Conservation (phyloP, 1,140 invertebrate species). For the Grapholita molesta region DNA sequence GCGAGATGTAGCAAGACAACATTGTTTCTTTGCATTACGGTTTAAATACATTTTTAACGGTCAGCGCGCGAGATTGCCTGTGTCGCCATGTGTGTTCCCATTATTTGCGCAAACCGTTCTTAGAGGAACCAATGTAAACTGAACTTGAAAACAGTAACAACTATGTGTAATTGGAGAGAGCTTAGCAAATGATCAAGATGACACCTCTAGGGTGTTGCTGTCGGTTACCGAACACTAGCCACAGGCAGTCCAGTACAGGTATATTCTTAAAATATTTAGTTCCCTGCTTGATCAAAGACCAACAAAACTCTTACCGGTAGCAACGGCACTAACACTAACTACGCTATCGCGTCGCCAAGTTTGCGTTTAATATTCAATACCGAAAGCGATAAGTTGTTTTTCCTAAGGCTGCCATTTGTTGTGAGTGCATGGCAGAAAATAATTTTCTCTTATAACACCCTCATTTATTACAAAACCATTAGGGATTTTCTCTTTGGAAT, state of each 20-base stretch:
- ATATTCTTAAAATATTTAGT: background rate
- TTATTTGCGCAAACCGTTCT: background rate
- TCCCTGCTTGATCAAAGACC: background rate
- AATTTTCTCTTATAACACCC: background rate
- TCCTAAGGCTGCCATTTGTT: background rate
- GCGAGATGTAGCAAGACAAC: background rate
- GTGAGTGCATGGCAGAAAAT: background rate
- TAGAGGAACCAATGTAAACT: background rate
- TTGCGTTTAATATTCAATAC: background rate
- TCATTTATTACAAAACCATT: background rate
- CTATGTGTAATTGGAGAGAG: background rate
- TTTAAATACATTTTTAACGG: conserved; percentile 17
- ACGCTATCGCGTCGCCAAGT: background rate
- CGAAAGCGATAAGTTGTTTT: background rate
- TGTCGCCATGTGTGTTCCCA: background rate
- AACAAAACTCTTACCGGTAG: background rate
- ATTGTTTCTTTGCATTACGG: conserved; percentile 14
- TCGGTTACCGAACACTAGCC: background rate
- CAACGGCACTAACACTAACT: background rate
- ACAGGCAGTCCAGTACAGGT: background rate
- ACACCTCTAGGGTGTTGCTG: background rate
- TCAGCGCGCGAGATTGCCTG: conserved; percentile 2
- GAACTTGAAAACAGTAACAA: background rate
- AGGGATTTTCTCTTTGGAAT: background rate
- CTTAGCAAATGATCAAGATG: background rate